A percentile compares a stretch with the other conserved stretches of the same genome.
phyloP scores from a whole-genome alignment of 2,113 vertebrate genomes.

The Ceuthmochares aereus region DNA sequence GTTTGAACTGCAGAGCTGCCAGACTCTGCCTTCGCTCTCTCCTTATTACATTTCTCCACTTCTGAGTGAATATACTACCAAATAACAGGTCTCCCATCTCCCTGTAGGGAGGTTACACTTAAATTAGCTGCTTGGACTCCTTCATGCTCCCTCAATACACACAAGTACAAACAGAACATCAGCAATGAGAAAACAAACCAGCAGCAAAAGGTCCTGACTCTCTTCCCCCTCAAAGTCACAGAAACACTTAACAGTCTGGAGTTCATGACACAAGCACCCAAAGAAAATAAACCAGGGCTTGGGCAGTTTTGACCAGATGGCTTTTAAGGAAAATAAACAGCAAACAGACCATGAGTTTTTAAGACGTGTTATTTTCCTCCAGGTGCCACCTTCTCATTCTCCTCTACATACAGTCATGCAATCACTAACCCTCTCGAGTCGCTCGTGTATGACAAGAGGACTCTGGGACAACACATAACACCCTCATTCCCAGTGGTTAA shows the following conservation, averaged over 20 bases:
- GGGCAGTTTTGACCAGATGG: neutral
- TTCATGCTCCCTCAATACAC: neutral
- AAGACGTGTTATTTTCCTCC: neutral
- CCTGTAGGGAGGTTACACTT: neutral
- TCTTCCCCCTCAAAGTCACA: neutral
- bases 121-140: neutral
- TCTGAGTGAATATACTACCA: neutral
- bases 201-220: neutral
- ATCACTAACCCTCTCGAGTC: neutral
- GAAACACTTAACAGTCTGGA: neutral
- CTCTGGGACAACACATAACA: neutral
- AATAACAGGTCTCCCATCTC: neutral
- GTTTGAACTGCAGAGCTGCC: neutral
- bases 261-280: neutral
- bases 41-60: neutral
- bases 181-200: neutral
- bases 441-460: neutral
- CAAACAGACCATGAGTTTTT: neutral
- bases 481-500: neutral
- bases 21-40: neutral
- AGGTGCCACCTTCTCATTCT: neutral
- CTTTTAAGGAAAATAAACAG: neutral
- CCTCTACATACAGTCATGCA: neutral
- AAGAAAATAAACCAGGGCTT: neutral
- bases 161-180: neutral